Percentiles rank a stretch among this genome's conserved stretches.
Conservation (phyloP, 1,140 invertebrate species). For the Drosophila ercepeae region DNA sequence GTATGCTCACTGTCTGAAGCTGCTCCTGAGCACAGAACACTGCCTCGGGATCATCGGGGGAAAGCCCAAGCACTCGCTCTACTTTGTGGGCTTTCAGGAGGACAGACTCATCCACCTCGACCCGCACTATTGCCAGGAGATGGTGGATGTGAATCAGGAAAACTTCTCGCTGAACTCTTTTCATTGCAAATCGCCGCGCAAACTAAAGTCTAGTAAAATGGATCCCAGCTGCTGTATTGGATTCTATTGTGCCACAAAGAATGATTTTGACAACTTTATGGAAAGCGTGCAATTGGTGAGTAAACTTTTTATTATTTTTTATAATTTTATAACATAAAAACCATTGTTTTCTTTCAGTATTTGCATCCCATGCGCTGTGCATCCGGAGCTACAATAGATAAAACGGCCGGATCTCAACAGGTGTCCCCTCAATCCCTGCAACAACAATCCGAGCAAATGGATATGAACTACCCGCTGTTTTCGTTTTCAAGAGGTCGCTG, state of each 20-base stretch:
- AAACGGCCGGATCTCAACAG: constrained; percentile 14
- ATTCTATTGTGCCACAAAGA: constrained; percentile 92
- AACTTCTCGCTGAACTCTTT: constrained; percentile 90
- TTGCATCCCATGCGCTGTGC: constrained; percentile 86
- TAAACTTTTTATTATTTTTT: neutral
- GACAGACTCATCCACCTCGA: constrained; percentile 96
- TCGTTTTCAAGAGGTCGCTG: constrained; percentile 89
- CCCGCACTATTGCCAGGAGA: constrained; percentile 96
- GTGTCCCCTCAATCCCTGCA: constrained; percentile 15
- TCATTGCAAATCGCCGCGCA: constrained; percentile 94
- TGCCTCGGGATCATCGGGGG: constrained; percentile 97
- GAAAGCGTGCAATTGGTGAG: constrained; percentile 88
- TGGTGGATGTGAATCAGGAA: constrained; percentile 91
- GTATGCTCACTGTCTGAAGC: constrained; percentile 92
- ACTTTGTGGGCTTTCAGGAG: constrained; percentile 96
- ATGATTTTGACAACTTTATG: constrained; percentile 91
- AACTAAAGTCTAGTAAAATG: constrained; percentile 94
- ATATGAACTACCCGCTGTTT: constrained; percentile 91
- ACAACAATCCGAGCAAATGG: constrained; percentile 76
- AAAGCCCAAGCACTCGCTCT: constrained; percentile 94
- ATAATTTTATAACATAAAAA: neutral
- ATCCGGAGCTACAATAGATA: constrained; percentile 62
- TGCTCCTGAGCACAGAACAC: constrained; percentile 90
- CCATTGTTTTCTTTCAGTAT: constrained; percentile 85
- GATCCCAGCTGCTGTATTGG: constrained; percentile 97